Evolutionary conservation across 2,888 invertebrate genomes (phyloP).

Genomic region (Drosophila suboccidentalis): DNA sequence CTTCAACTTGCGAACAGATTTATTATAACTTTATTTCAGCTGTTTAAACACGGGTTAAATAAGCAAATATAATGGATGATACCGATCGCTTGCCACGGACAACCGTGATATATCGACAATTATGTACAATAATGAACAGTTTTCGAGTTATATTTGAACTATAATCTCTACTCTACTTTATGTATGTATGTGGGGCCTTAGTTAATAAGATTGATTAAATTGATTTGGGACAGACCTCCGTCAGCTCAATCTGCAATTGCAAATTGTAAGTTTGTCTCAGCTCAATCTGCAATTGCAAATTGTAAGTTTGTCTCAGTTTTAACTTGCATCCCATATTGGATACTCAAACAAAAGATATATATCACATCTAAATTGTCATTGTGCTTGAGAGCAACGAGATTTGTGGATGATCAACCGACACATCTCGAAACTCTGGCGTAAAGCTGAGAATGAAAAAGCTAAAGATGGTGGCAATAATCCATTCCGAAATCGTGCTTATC

Average conservation of each 20-base stretch:
- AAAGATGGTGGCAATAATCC: slow-evolving; percentile 88
- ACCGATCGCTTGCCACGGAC: not conserved
- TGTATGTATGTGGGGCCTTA: slow-evolving; percentile 24
- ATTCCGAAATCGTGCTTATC: slow-evolving; percentile 88
- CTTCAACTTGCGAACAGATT: not conserved
- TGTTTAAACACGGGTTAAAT: not conserved
- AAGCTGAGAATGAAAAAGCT: slow-evolving; percentile 89
- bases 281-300: not conserved
- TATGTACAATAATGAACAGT: slow-evolving; percentile 18
- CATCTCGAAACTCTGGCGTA: slow-evolving; percentile 88
- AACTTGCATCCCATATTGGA: not conserved
- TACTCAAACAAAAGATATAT: not conserved
- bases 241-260: not conserved
- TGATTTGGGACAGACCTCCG: not conserved
- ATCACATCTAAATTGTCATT: slow-evolving; percentile 70
- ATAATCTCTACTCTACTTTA: slow-evolving; percentile 32
- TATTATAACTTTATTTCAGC: slow-evolving; percentile 1
- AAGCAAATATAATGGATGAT: not conserved
- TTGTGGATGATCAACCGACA: slow-evolving; percentile 87
- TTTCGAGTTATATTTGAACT: slow-evolving; percentile 13
- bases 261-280: no score
- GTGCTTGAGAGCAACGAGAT: slow-evolving; percentile 80
- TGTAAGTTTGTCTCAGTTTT: slow-evolving; percentile 8
- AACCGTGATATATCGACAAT: not conserved
- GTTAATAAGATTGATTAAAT: slow-evolving; percentile 20